Conservation (phyloP, 92 coral and sea anemone species). For the Porites lobata region DNA sequence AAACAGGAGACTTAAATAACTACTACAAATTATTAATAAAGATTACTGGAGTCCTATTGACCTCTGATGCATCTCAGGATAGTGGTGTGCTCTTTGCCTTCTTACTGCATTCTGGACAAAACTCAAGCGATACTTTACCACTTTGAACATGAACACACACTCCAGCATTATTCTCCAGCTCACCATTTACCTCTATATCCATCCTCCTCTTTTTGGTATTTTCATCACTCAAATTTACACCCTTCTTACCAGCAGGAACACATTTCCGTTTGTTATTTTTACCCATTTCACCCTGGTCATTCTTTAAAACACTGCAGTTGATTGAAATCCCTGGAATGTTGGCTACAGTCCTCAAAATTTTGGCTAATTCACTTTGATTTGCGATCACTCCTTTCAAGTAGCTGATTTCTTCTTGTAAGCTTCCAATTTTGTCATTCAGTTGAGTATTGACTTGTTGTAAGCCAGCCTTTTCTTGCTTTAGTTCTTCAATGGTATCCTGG, state of each 20-base stretch:
- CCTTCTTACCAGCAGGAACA: conserved; percentile 13
- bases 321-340: conserved; percentile 76
- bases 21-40: neutral
- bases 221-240: conserved; percentile 21
- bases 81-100: conserved; percentile 52
- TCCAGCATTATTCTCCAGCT: conserved; percentile 66
- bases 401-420: conserved; percentile 62
- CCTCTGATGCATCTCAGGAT: neutral
- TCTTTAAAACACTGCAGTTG: conserved; percentile 52
- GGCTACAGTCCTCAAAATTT: conserved; percentile 71
- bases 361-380: conserved; percentile 86
- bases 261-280: conserved; percentile 25
- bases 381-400: conserved; percentile 88
- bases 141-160: conserved; percentile 90
- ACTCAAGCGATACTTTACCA: conserved; percentile 89
- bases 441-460: conserved; percentile 54
- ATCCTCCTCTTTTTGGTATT: conserved; percentile 36
- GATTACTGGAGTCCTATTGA: neutral
- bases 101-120: conserved; percentile 85
- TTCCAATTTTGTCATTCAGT: conserved; percentile 52
- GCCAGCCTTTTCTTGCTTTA: conserved; percentile 60
- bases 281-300: conserved; percentile 44
- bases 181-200: neutral
- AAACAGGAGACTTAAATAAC: neutral
- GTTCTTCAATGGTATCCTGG: conserved; percentile 54